Evolutionary conservation across 2,113 vertebrate species (phyloP).

Genomic region (human): GRCh38 chr1:163602501-163603000

Average conservation of each 20-base stretch:
- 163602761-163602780: not conserved
- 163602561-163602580: not conserved
- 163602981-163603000: not conserved
- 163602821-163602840: not conserved
- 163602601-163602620: not conserved
- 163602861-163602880: not conserved
- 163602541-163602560: not conserved
- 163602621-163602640: not conserved
- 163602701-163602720: not conserved
- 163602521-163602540: not conserved
- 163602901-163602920: not conserved
- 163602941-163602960: not conserved
- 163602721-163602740: not conserved
- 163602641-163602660: not conserved
- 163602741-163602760: not conserved
- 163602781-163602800: not conserved
- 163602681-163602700: not conserved
- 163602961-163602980: not conserved
- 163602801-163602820: not conserved
- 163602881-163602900: not conserved
- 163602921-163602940: not conserved
- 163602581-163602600: not conserved
- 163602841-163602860: not conserved
- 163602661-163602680: not conserved
- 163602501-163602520: not conserved